Percentiles rank a stretch among this genome's conserved stretches.
Evolutionary conservation across 2,888 invertebrate genomes (phyloP).

Genomic region (Caenorhabditis virilis): DNA sequence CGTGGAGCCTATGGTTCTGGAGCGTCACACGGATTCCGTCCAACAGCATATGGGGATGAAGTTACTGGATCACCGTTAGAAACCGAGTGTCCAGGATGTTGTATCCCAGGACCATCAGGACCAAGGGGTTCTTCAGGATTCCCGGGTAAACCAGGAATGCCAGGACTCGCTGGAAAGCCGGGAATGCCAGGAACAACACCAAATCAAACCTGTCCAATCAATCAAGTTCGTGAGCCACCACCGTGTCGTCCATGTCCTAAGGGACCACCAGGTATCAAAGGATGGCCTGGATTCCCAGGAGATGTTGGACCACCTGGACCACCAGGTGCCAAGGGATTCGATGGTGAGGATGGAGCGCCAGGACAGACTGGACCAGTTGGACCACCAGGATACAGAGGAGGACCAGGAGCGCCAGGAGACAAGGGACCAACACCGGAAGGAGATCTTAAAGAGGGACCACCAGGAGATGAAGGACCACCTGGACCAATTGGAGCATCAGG

Average conservation of each 20-base stretch:
- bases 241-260: slow-evolving; percentile 67
- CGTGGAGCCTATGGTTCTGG: slow-evolving; percentile 42
- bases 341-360: slow-evolving; percentile 66
- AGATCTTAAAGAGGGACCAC: slow-evolving; percentile 44
- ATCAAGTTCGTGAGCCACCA: slow-evolving; percentile 65
- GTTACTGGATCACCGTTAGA: slow-evolving; percentile 66
- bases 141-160: slow-evolving; percentile 63
- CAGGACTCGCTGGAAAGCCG: slow-evolving; percentile 63
- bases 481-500: slow-evolving; percentile 67
- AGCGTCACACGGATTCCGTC: slow-evolving; percentile 35
- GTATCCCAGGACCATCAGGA: slow-evolving; percentile 65
- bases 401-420: slow-evolving; percentile 68
- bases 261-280: slow-evolving; percentile 66
- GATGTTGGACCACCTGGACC: slow-evolving; percentile 65
- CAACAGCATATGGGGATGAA: slow-evolving; percentile 49
- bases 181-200: slow-evolving; percentile 67
- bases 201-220: slow-evolving; percentile 68
- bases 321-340: slow-evolving; percentile 65
- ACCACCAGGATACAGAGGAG: slow-evolving; percentile 61
- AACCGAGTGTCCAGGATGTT: slow-evolving; percentile 66
- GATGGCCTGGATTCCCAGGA: slow-evolving; percentile 69
- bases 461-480: slow-evolving; percentile 66
- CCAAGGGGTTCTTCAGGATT: slow-evolving; percentile 65
- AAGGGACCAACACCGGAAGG: slow-evolving; percentile 68
- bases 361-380: slow-evolving; percentile 60